Evolutionary conservation across 2,113 vertebrate genomes (phyloP), one percentile per base, ranked within the genome.

Genomic region (Pelobates fuscus): DNA sequence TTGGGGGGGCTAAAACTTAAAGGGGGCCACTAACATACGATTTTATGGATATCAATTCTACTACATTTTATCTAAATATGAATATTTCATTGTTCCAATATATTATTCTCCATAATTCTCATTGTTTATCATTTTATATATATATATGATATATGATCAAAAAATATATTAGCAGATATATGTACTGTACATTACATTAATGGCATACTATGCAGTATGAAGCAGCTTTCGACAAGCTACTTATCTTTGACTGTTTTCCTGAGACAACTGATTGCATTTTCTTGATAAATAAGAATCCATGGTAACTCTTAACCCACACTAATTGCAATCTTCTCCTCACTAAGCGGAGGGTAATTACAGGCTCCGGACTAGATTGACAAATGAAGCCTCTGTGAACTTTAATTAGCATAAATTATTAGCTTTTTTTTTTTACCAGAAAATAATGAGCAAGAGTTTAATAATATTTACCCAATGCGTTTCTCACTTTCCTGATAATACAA

Each of bases 191-290:
- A 49, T 49, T 37, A 10, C 32, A 49, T 49, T 14, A 49, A 2
- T 14, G 15, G 44, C 12, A 12, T 60, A 8, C 18, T 60, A 23
- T 14, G 58, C 11, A 60, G 27, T 29, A 60, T 14, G 27, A 60
- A 27, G 15, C 17, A 60, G 18, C 1, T 23, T 18, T 27, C 2
- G 5, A 29, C 20, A 27, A 60, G 14, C 15, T 49, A 4, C 44
- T 30, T 18, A 43, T 41, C 26, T 30, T 23, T 29, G 11, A 21
- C 46, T 61, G 15, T 30, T 67, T 74, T 58, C 64, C 72, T 76
- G 72, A 76, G 72, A 41, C 32, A 32, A 60, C 26, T 30, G 26
- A 67, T 67, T 24, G n/a, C 66, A 4, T 62, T 59, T 49, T 43
- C 32, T 25, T 14, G 4, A 62, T 2, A 71, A 11, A 49, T 49